Base-by-base conservation (phyloP, 23 tunicate genomes). In the Trididemnum miniatum region DNA sequence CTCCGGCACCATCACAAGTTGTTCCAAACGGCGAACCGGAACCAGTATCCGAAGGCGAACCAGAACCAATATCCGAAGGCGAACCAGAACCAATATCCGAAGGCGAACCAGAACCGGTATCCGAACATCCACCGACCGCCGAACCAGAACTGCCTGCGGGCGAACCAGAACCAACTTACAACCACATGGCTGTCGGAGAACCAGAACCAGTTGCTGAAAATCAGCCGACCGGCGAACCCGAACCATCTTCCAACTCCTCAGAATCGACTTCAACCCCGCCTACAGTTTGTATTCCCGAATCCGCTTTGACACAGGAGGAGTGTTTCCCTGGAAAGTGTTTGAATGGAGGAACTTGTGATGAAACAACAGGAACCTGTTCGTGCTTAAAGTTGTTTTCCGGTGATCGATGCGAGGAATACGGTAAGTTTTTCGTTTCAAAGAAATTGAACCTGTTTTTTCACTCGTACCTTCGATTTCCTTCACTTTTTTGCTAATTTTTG, bases 261-360 rank as follows among this genome's bases (percentile, higher is more conserved):
- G 1, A 34, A 44, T 50, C 78, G 12, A 1, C 50, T 29, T 23
- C 72, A 0, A 38, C 77, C 3, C 26, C 67, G 5, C 12, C 12
- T 9, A 49, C 57, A 4, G 37, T 12, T 7, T 85, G 89, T 49
- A 38, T 34, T 1, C 89, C 89, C 1, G 76, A 69, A 1, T 23
- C 78, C 9, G 35, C 89, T 50, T 35, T 85, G 35, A 60, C 30
- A 65, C 39, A 24, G 23, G 54, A 63, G 20, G 40, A 15, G 1
- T 90, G 96, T 50, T 90, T 80, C 59, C 65, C 31, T 1, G 96
- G 89, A 34, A 84, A 85, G 65, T 90, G 96, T 49, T 60, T 90
- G 59, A 90, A 90, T 67, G 88, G 88, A 1, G 96, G 96, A 51
- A 90, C 83, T 18, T 90, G 96, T 65, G 51, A 85, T 51, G 7